Evolutionary conservation across 2,113 vertebrate species (phyloP).

Genomic region (Irena cyanogastra): DNA sequence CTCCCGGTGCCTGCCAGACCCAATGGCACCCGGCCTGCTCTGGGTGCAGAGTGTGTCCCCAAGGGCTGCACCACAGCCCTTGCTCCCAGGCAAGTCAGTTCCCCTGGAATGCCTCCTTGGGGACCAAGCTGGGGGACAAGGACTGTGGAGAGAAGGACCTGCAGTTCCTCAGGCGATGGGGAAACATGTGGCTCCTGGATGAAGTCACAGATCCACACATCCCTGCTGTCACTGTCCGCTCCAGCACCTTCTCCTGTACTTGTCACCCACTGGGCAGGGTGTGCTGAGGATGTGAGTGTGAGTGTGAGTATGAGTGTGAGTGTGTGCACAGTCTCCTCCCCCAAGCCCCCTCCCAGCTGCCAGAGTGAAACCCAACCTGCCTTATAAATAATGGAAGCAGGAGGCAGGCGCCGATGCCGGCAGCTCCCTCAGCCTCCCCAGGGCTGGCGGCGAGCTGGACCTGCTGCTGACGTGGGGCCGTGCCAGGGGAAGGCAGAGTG

Average conservation of each 20-base stretch:
- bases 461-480: neutral
- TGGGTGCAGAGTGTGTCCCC: no score
- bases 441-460: no score
- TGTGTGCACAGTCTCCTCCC: neutral
- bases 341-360: neutral
- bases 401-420: neutral
- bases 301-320: neutral
- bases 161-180: rapidly evolving
- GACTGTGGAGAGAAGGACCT: rapidly evolving
- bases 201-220: rapidly evolving
- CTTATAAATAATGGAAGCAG: constrained; percentile 64
- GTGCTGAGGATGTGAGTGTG: neutral
- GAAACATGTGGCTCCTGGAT: rapidly evolving
- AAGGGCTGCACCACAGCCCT: neutral
- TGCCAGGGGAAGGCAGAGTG: neutral
- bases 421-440: neutral
- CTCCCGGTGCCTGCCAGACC: neutral
- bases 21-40: neutral
- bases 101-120: neutral
- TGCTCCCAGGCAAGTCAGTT: neutral
- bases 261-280: neutral
- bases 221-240: neutral
- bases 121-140: neutral
- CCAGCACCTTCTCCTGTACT: neutral
- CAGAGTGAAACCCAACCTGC: constrained; percentile 53